A percentile compares a stretch with the other conserved stretches of the same genome.
Conservation (phyloP, 2,797 vertebrate species). For the Erpetoichthys calabaricus region DNA sequence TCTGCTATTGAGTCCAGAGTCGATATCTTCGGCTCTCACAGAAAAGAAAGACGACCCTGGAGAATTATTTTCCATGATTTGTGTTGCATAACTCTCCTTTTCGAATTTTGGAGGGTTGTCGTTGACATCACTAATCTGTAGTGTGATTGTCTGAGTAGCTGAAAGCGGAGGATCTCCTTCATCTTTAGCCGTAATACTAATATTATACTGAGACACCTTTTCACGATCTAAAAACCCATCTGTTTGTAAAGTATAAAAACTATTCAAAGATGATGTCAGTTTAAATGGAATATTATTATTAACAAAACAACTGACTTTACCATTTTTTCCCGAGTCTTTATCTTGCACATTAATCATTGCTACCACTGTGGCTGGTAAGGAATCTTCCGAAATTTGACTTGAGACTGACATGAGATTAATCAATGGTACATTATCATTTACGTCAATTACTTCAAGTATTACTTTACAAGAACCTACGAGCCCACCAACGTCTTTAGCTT, state of each 20-base stretch:
- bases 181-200: conserved; percentile 44
- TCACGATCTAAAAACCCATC: conserved; percentile 42
- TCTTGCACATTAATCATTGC: conserved; percentile 42
- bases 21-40: conserved; percentile 28
- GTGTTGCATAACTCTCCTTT: conserved; percentile 35
- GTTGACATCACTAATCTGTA: conserved; percentile 53
- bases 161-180: conserved; percentile 45
- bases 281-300: conserved; percentile 34
- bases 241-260: conserved; percentile 46
- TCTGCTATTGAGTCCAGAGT: conserved; percentile 14
- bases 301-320: conserved; percentile 38
- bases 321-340: conserved; percentile 48
- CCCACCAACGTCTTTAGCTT: conserved; percentile 47
- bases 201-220: conserved; percentile 35
- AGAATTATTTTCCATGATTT: conserved; percentile 33
- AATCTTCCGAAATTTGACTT: conserved; percentile 24
- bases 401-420: conserved; percentile 42
- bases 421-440: conserved; percentile 51
- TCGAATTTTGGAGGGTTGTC: conserved; percentile 54
- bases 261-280: conserved; percentile 39
- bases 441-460: conserved; percentile 43
- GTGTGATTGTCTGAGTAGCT: conserved; percentile 44
- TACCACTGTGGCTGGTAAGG: conserved; percentile 21
- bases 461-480: conserved; percentile 37
- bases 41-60: conserved; percentile 31